Conservation (phyloP, 2,888 invertebrate species). For the Salticus scenicus region DNA sequence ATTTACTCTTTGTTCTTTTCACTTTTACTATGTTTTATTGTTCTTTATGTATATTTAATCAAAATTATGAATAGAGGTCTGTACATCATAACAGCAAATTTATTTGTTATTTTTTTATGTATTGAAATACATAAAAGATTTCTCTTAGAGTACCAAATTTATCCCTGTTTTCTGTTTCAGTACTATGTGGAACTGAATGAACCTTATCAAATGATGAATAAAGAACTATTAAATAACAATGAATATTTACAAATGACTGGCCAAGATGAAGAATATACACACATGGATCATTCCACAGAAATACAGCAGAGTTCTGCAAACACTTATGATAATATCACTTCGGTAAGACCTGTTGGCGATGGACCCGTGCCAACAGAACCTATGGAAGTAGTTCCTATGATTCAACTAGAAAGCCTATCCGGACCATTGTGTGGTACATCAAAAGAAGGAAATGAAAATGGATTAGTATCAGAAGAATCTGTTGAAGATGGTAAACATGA, state of each 20-base stretch:
- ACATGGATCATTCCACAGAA: conserved; percentile 39
- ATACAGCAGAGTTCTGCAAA: conserved; percentile 23
- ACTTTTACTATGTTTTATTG: too few relatives aligned
- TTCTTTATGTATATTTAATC: too few relatives aligned
- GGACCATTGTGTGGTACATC: background rate
- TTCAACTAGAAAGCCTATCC: conserved; percentile 53
- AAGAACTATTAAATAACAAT: conserved; percentile 71
- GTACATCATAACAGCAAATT: too few relatives aligned
- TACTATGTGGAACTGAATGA: conserved; percentile 91
- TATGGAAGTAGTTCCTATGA: conserved; percentile 71
- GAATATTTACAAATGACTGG: conserved; percentile 70
- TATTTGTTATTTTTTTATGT: too few relatives aligned
- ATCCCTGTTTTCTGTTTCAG: conserved; percentile 78
- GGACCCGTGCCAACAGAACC: conserved; percentile 36
- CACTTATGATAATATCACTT: conserved; percentile 56
- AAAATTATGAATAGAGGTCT: too few relatives aligned
- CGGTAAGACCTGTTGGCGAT: conserved; percentile 39
- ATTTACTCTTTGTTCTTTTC: too few relatives aligned
- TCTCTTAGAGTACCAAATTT: too few relatives aligned
- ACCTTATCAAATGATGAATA: conserved; percentile 84
- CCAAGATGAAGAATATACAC: conserved; percentile 43
- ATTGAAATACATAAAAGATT: too few relatives aligned
- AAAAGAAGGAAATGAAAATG: background rate
- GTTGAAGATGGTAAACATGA: conserved; percentile 27
- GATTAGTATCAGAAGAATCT: conserved; percentile 23